A percentile compares a stretch with the other conserved stretches of the same genome.
Conservation (phyloP, 2,888 invertebrate genomes). For the Yponomeuta evonymella region DNA sequence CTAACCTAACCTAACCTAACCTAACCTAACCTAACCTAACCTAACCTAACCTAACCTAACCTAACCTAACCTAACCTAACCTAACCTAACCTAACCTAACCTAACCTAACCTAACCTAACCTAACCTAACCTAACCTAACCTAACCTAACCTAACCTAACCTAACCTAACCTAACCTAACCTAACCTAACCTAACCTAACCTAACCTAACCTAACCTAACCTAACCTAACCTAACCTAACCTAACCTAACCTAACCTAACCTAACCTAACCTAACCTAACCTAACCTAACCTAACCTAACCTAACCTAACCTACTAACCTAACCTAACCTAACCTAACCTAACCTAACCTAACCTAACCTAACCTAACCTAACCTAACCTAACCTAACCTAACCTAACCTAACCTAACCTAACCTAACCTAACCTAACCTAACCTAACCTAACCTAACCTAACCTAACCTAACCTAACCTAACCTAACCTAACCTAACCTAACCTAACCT, state of each 20-base stretch:
- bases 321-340: slow-evolving; percentile 20
- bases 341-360: slow-evolving; percentile 21
- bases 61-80: slow-evolving; percentile 20
- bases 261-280: slow-evolving; percentile 20
- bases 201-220: slow-evolving; percentile 20
- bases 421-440: slow-evolving; percentile 16
- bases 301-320: slow-evolving; percentile 19
- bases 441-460: slow-evolving; percentile 20
- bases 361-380: slow-evolving; percentile 20
- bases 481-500: slow-evolving; percentile 20
- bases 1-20: slow-evolving; percentile 21
- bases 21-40: slow-evolving; percentile 19
- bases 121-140: slow-evolving; percentile 8
- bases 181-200: too few relatives aligned
- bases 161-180: too few relatives aligned
- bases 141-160: too few relatives aligned
- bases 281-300: slow-evolving; percentile 19
- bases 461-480: slow-evolving; percentile 20
- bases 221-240: slow-evolving; percentile 19
- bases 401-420: too few relatives aligned
- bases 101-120: slow-evolving; percentile 19
- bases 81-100: slow-evolving; percentile 20
- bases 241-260: slow-evolving; percentile 19
- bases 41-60: slow-evolving; percentile 19
- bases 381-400: slow-evolving; percentile 20